Percentiles rank a stretch among this genome's conserved stretches.
These are phyloP conservation scores for Rutpela maculata DNA, from an alignment of 2,888 invertebrate genomes.

Conservation along the genomic window DNA sequence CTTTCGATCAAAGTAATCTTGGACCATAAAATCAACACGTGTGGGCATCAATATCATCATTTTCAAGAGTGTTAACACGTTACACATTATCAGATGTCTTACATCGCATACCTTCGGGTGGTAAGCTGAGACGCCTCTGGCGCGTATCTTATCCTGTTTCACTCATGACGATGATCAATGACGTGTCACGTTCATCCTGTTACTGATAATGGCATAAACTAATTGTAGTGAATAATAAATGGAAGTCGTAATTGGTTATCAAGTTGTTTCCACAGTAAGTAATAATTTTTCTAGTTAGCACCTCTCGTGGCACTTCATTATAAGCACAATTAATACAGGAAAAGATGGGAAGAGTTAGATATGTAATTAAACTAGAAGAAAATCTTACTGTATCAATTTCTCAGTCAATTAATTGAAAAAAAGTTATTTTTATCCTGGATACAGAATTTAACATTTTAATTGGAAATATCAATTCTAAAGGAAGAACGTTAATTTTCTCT, in stretches of 20 bases:
- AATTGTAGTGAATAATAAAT: constrained; percentile 20
- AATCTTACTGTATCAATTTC: too few species aligned
- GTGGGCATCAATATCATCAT: too few species aligned
- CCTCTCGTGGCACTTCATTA: neutral
- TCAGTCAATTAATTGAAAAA: too few species aligned
- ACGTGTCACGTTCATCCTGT: constrained; percentile 16
- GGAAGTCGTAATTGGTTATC: neutral
- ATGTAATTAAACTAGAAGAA: too few species aligned
- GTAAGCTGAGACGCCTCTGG: constrained; percentile 2
- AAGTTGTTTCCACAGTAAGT: neutral
- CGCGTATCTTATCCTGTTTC: constrained; percentile 10
- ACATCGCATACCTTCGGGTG: neutral
- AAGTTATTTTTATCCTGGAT: too few species aligned
- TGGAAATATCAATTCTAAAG: too few species aligned
- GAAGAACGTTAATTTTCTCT: too few species aligned
- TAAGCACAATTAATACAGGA: neutral
- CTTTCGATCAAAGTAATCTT: too few species aligned
- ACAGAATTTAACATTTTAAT: too few species aligned
- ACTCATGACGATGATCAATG: constrained; percentile 20
- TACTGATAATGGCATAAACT: constrained; percentile 12
- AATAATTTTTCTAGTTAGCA: neutral
- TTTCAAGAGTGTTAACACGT: too few species aligned
- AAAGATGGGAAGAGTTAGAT: neutral
- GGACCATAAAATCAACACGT: too few species aligned
- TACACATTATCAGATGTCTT: too few species aligned